Evolutionary conservation across 2,797 vertebrate genomes (phyloP), one percentile per base, ranked within the genome.

Genomic region (Gila robusta): DNA sequence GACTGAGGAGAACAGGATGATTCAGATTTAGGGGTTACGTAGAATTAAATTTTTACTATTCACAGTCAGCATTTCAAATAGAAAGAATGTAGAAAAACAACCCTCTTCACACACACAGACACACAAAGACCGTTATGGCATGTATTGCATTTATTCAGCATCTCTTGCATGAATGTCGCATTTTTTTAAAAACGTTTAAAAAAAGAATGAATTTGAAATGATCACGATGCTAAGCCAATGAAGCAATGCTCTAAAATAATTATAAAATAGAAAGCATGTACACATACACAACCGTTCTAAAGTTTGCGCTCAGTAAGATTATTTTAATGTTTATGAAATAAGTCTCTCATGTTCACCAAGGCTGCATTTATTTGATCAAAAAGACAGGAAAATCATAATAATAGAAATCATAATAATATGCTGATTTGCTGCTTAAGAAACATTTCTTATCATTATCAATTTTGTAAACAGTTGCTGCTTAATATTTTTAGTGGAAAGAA

Each of bases 21-120:
- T 32, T 32, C 81, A 14, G n/a, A 73, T 70, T 71, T 62, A 16
- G 23, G 37, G 41, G 67, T 54, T 16, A 32, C 62, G 54, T 26
- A 70, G 7, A 70, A 70, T 70, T 62, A 32, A 0, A 7, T 71
- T 56, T 44, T 59, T 44, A 54, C 35, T 12, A 73, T 73, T 73
- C 39, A 59, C 54, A 44, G 54, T 62, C 54, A 82, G 81, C 69
- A 73, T 64, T 44, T 44, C 11, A 54, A 81, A 44, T 16, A 56
- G 21, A 70, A 71, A 66, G n/a, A 47, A 19, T 8, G 26, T 21
- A 49, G 41, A 79, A 77, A 59, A 79, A 79, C n/a, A 79, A 19
- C 35, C 21, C 35, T 41, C 6, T 39, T 10, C n/a, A 49, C 44
- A 32, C 16, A 49, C n/a, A 49, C 14, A 28, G 17, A 44, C 76